These are phyloP conservation scores for Spatulosminthurus flaviceps DNA, from an alignment of 2,888 invertebrate genomes.

Conservation along the genomic window DNA sequence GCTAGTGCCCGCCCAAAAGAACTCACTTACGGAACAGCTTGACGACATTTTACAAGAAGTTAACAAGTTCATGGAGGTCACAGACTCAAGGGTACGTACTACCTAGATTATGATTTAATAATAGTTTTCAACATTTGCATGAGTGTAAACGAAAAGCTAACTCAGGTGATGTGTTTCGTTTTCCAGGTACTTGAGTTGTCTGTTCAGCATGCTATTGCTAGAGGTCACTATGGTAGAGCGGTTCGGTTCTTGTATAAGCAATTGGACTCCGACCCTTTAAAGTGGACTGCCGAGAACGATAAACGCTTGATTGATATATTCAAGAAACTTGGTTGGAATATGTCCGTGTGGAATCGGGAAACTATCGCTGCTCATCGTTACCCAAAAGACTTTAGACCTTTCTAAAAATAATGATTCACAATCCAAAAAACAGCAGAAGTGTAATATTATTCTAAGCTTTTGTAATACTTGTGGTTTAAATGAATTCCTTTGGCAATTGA, in stretches of 20 bases:
- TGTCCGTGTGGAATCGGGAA: constrained; percentile 71
- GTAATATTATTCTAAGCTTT: background rate
- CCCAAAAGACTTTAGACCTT: constrained; percentile 76
- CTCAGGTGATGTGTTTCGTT: constrained; percentile 25
- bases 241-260: constrained; percentile 79
- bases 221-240: constrained; percentile 83
- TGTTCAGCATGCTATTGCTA: constrained; percentile 82
- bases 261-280: constrained; percentile 81
- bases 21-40: constrained; percentile 70
- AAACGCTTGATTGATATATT: constrained; percentile 75
- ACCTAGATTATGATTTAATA: background rate
- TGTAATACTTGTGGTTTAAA: background rate
- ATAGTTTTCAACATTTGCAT: too few species aligned
- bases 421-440: too few species aligned
- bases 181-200: constrained; percentile 78
- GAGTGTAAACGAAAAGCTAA: background rate
- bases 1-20: constrained; percentile 20
- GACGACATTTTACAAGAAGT: constrained; percentile 75
- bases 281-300: constrained; percentile 72
- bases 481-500: too few species aligned
- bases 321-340: constrained; percentile 76
- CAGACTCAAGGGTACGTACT: constrained; percentile 76
- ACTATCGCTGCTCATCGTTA: constrained; percentile 75
- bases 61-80: constrained; percentile 82
- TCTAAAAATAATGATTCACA: constrained; percentile 68